Base-by-base conservation (phyloP, 2,888 invertebrate genomes). In the Hyalella azteca region DNA sequence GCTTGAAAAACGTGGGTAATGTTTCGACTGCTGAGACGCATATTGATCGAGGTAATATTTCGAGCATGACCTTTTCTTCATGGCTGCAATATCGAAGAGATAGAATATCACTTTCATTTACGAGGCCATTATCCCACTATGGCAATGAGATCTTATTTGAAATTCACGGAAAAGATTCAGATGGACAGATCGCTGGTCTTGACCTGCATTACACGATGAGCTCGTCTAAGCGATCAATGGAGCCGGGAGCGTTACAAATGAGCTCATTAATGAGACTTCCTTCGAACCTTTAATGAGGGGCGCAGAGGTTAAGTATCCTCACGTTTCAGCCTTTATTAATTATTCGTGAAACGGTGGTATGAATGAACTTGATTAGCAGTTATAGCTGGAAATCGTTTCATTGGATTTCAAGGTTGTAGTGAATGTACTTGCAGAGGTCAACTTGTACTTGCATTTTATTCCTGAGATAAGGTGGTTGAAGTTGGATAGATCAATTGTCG, bases 251-350 rank as follows among this genome's bases (percentile, higher is more conserved):
- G 54, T 22, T 29, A 29, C 26, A 29, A 29, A 9, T n/a, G 7
- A 29, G 26, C 29, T 29, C 54, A 19, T 2, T 66, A 66, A 59
- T 15, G 22, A 36, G 66, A 66, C 29, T 36, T 66, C 66, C 66
- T 36, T 66, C 66, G 66, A 66, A 19, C 66, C 29, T 36, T n/a
- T 66, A 66, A 66, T 66, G 66, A 66, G 36, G 36, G 66, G 66
- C 36, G 13, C 66, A 66, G 66, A 66, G 66, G 66, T 66, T 66
- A 66, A 66, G 36, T 66, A 36, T 36, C 36, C 66, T 66, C 66
- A 66, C 66, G 66, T 36, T 66, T 29, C 66, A 66, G 66, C 36
- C 66, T 66, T 66, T 66, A 66, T 66, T 66, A 66, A 66, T 66
- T 66, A 66, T 66, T 66, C 66, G 66, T 66, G 66, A 66, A 36